These are phyloP conservation scores for Rhaphigaster nebulosa DNA, from an alignment of 2,888 invertebrate species.

Conservation along the genomic window DNA sequence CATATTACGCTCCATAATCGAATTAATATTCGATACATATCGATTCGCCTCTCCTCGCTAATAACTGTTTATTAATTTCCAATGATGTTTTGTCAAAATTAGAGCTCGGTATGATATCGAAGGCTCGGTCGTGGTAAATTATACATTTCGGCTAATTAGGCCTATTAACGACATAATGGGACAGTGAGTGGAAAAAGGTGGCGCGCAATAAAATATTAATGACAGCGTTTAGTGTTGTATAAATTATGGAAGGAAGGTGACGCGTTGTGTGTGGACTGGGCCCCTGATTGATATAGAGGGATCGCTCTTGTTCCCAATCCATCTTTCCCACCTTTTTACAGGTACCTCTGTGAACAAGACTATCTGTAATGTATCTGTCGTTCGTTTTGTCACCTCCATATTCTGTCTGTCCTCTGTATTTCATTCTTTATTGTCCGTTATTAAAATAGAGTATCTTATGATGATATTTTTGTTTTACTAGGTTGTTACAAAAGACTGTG, in stretches of 20 bases:
- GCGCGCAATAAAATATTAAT: background rate
- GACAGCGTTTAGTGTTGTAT: constrained; percentile 4
- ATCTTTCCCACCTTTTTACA: constrained; percentile 1
- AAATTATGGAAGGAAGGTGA: background rate
- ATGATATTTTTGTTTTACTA: no score
- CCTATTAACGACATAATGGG: background rate
- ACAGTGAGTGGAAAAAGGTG: background rate
- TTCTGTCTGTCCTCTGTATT: background rate
- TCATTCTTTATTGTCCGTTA: background rate
- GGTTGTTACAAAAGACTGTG: no score
- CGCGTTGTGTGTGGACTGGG: background rate
- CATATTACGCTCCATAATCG: background rate
- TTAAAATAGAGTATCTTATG: background rate
- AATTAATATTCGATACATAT: constrained; percentile 15
- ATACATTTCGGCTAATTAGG: constrained; percentile 4
- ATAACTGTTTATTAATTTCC: constrained; percentile 26
- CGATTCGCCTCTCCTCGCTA: background rate
- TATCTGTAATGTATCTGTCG: background rate
- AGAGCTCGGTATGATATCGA: background rate
- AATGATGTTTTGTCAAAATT: constrained; percentile 31
- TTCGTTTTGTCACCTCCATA: background rate
- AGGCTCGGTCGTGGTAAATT: background rate
- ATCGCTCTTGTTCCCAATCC: background rate
- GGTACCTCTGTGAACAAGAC: background rate
- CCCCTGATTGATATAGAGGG: background rate